phyloP scores from a whole-genome alignment of 1,140 invertebrate genomes.

The Triops cancriformis region DNA sequence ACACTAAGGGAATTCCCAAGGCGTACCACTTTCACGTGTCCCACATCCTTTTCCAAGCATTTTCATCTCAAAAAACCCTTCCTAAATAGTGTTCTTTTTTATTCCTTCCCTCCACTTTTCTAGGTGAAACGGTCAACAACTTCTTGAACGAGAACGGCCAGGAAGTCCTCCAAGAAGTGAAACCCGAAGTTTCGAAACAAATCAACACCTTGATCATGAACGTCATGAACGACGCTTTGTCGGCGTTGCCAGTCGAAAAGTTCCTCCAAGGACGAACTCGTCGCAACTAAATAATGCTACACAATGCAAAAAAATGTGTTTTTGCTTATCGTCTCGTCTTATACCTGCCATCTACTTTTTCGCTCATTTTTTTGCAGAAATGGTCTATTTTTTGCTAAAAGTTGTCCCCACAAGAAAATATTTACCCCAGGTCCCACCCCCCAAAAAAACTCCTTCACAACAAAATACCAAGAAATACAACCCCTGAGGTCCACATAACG shows the following conservation, averaged over 20 bases:
- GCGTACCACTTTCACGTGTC: background rate
- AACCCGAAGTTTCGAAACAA: constrained; percentile 50
- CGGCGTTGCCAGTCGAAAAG: constrained; percentile 29
- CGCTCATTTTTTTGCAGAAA: background rate
- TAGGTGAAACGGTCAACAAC: constrained; percentile 69
- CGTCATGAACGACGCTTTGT: constrained; percentile 29
- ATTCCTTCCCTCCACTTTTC: constrained; percentile 20
- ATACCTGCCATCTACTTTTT: background rate
- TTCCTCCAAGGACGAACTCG: constrained; percentile 20
- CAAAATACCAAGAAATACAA: background rate
- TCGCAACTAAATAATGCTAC: background rate
- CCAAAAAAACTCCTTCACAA: background rate
- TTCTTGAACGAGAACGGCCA: constrained; percentile 75
- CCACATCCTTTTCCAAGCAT: background rate
- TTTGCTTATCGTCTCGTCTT: background rate
- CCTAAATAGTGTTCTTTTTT: background rate
- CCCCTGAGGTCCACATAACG: background rate
- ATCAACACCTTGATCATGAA: constrained; percentile 33
- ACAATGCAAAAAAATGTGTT: background rate
- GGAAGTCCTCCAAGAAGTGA: constrained; percentile 73
- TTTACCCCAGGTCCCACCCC: background rate
- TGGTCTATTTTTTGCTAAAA: background rate
- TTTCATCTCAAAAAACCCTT: background rate
- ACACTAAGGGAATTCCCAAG: background rate
- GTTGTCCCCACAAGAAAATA: background rate